Conservation (phyloP, 1,140 invertebrate genomes). For the Acromyrmex echinatior region DNA sequence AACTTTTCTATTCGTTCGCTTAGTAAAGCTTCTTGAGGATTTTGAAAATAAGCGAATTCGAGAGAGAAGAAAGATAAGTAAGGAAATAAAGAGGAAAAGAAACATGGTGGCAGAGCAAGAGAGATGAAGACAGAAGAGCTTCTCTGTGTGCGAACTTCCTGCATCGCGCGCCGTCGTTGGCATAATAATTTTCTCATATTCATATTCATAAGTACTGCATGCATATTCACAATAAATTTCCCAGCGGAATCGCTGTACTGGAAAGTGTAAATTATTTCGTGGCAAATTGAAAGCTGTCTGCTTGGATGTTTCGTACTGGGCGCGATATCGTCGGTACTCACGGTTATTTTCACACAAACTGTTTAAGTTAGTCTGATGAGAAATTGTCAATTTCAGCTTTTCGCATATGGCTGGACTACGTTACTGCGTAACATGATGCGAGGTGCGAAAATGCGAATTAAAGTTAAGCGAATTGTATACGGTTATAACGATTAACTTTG, state of each 20-base stretch:
- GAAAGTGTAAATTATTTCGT: conserved; percentile 75
- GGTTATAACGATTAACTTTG: background rate
- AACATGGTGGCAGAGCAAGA: no score
- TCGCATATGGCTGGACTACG: background rate
- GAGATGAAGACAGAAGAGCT: background rate
- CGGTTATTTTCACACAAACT: conserved; percentile 33
- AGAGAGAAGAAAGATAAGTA: background rate
- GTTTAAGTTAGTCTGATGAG: conserved; percentile 54
- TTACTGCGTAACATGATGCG: background rate
- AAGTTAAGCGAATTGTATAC: conserved; percentile 5
- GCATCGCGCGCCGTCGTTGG: conserved; percentile 40
- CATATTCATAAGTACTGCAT: conserved; percentile 75
- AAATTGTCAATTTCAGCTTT: conserved; percentile 54
- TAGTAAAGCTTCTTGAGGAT: background rate
- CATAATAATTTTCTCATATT: conserved; percentile 74
- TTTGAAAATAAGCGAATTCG: background rate
- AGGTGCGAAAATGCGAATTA: conserved; percentile 1
- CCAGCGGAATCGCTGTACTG: conserved; percentile 30
- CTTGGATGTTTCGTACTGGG: background rate
- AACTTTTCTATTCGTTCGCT: background rate
- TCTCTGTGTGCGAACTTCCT: conserved; percentile 62
- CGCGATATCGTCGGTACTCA: conserved; percentile 1
- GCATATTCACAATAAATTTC: conserved; percentile 76
- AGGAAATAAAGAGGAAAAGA: background rate
- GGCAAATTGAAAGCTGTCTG: conserved; percentile 71